Evolutionary conservation across 2,113 vertebrate species (phyloP), one percentile per base, ranked within the genome.

Genomic region (Pterocles burchelli): DNA sequence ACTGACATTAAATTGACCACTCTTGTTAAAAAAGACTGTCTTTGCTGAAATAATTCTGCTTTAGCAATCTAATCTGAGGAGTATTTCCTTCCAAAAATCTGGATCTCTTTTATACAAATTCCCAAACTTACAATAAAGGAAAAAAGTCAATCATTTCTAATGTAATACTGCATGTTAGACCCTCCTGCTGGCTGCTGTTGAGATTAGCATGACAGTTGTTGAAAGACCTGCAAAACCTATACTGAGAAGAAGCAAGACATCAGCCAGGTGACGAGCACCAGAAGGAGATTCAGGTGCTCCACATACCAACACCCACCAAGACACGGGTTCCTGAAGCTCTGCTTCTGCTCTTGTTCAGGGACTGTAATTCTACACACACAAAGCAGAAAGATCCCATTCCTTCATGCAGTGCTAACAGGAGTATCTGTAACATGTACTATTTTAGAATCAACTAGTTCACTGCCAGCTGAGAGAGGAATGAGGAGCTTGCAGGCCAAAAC

Each of bases 371-470:
- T 68, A 92, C 18, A 34, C 45, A 41, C 63, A 59, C 38, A 68
- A 66, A 81, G 86, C 82, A 73, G 85, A 59, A 78, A 19, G 83
- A 90, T 89, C 80, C 73, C 19, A 11, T 81, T 90, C 86, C 83
- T 65, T 41, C 58, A 8, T 31, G 76, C 72, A 89, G 65, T 9
- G 48, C 52, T 89, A 95, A 89, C 76, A 81, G 76, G 54, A 93
- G 94, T 93, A 96, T 96, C 89, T 81, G 80, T 71, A 89, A 74
- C 51, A 46, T 2, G 7, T 4, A 13, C 73, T 95, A 94, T 96
- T 94, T 94, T 96, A 88, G 95, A 86, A 88, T 46, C 29, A 57
- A 70, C 55, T 5, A 86, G 68, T 52, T 48, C 72, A 74, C 20
- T 2, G 49, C 70, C 73, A 91, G 84, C 70, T 74, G 34, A 87